phyloP scores from a whole-genome alignment of 1,140 invertebrate species.

The Pseudomyrmex sp. region DNA sequence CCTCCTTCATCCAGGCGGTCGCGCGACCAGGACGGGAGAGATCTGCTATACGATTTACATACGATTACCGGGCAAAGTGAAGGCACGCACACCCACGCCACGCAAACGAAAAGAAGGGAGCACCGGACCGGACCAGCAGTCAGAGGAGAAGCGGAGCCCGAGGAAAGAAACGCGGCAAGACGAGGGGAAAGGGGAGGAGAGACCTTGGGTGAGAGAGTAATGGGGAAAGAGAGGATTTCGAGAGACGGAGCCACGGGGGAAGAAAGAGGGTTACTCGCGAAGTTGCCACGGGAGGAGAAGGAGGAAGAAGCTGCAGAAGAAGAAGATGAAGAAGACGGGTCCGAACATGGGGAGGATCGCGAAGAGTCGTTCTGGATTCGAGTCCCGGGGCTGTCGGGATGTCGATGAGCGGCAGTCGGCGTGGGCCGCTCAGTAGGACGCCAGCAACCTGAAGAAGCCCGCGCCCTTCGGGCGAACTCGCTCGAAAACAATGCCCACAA shows the following conservation, averaged over 20 bases:
- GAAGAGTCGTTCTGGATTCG: constrained; percentile 71
- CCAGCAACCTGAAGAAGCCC: constrained; percentile 84
- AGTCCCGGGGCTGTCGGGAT: constrained; percentile 80
- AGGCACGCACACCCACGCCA: constrained; percentile 83
- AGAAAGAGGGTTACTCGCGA: constrained; percentile 45
- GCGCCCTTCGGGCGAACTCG: constrained; percentile 79
- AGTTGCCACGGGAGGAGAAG: constrained; percentile 1
- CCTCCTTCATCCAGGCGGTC: constrained; percentile 75
- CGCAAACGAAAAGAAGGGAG: constrained; percentile 72
- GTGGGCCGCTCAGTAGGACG: constrained; percentile 84
- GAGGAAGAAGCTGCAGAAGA: constrained; percentile 25
- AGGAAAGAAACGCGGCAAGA: constrained; percentile 29
- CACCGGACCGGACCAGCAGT: constrained; percentile 62
- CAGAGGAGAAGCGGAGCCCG: constrained; percentile 40
- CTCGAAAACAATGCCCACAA: constrained; percentile 78
- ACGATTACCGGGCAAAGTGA: constrained; percentile 83
- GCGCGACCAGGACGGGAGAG: constrained; percentile 78
- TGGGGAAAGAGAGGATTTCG: constrained; percentile 23
- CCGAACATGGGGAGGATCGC: constrained; percentile 64
- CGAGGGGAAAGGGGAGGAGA: not conserved
- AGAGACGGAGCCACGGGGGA: constrained; percentile 37
- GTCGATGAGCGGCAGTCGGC: constrained; percentile 82
- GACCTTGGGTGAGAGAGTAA: constrained; percentile 15
- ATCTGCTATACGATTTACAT: constrained; percentile 84
- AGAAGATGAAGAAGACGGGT: constrained; percentile 35